Percentiles rank a stretch among this genome's conserved stretches.
Evolutionary conservation across 2,113 vertebrate genomes (phyloP).

Genomic region (Paradoxurus hermaphroditus): DNA sequence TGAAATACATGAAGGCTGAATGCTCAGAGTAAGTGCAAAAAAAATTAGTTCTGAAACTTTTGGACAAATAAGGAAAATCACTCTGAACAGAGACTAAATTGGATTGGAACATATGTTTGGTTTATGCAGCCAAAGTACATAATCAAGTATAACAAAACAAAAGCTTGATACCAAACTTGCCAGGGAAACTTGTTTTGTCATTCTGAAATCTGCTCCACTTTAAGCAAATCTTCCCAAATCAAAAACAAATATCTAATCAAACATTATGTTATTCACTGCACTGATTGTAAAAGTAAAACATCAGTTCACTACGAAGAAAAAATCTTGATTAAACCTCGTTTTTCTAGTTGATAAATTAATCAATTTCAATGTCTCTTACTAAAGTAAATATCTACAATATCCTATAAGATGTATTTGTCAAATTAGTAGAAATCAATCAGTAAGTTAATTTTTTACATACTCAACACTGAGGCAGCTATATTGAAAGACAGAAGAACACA

Average conservation of each 20-base stretch:
- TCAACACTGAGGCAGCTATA: not conserved
- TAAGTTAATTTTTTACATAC: not conserved
- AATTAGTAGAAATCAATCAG: not conserved
- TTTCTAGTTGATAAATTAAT: not conserved
- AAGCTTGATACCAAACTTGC: constrained; percentile 77
- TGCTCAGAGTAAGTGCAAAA: constrained; percentile 55
- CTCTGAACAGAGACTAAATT: constrained; percentile 75
- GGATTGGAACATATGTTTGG: constrained; percentile 78
- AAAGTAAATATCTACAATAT: not conserved
- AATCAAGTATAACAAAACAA: constrained; percentile 82
- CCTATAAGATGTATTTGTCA: not conserved
- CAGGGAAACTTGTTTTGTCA: constrained; percentile 78
- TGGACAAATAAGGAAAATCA: constrained; percentile 83
- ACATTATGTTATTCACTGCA: constrained; percentile 25
- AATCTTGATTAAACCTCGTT: not conserved
- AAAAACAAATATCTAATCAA: constrained; percentile 73
- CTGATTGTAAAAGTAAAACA: not conserved
- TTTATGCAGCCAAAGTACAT: constrained; percentile 81
- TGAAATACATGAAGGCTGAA: constrained; percentile 71
- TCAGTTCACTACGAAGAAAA: not conserved
- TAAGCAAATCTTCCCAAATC: constrained; percentile 75
- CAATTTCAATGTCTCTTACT: not conserved
- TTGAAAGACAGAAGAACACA: not conserved
- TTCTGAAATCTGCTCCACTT: constrained; percentile 77
- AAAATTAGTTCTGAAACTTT: constrained; percentile 76